Evolutionary conservation across 2,888 invertebrate species (phyloP), one percentile per base, ranked within the genome.

Genomic region (Hirudinaria manillensis): DNA sequence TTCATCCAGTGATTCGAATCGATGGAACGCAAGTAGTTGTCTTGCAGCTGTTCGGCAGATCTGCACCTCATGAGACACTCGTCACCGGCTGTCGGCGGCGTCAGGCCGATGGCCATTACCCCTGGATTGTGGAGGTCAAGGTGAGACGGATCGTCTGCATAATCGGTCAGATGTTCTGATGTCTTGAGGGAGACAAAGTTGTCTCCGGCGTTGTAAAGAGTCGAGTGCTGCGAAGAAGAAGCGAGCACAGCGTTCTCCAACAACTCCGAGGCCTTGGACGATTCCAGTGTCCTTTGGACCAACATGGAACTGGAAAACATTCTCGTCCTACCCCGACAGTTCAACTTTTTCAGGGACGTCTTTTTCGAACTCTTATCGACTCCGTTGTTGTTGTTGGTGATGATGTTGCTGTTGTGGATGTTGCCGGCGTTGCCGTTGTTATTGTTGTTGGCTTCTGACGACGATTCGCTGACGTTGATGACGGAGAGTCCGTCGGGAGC

Each of bases 221-320:
- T 19, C 19, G 61, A 7, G 4, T 61, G 61, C 24, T 53, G n/a
- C n/a, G n/a, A n/a, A n/a, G 45, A 45, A 45, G 45, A 45, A 2
- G 45, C 16, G 13, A 45, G 45, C 45, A 45, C 45, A 16, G 45
- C 29, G 10, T 3, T 61, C 24, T 24, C 61, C 61, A 61, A 21
- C 61, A 29, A 61, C 24, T 61, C 61, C 29, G 61, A 29, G 7
- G 61, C 1, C n/a, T 61, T 61, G 24, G 61, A 21, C 24, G 61
- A 27, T 29, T 29, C 61, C 29, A 61, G 6, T 16, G 61, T 29
- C n/a, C 61, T 2, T 61, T 61, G 61, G 29, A 61, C 61, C 61
- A 61, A 10, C 61, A 61, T 61, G 61, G 61, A 61, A 61, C 61
- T 61, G 24, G 61, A 61, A n/a, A 61, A 61, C 24, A 61, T 24